phyloP scores from a whole-genome alignment of 1,140 invertebrate species.

The Microplitis mediator region DNA sequence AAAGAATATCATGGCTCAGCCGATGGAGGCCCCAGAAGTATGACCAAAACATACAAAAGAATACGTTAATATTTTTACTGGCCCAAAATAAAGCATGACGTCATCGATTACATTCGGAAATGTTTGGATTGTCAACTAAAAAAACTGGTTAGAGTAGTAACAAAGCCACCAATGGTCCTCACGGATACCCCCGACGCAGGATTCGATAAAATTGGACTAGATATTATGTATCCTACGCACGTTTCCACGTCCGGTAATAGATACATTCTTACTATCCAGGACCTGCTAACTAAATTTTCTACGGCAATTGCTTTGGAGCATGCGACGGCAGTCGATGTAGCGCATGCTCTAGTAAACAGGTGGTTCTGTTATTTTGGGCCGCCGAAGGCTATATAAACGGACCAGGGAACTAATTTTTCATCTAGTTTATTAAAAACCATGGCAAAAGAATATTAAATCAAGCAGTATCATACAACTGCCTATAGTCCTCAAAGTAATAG shows the following conservation, averaged over 20 bases:
- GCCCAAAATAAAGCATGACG: not conserved
- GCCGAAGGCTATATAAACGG: constrained; percentile 10
- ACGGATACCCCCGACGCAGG: not conserved
- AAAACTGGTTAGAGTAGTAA: not conserved
- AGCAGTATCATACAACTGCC: not conserved
- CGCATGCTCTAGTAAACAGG: constrained; percentile 6
- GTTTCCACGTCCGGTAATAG: not conserved
- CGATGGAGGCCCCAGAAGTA: too few relatives aligned
- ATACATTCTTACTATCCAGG: not conserved
- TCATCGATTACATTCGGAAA: not conserved
- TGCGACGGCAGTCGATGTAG: too few relatives aligned
- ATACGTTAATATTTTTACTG: not conserved
- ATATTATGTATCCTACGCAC: not conserved
- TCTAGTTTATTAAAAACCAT: not conserved
- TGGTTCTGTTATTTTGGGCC: constrained; percentile 16
- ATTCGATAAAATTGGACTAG: not conserved
- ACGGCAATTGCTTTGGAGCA: too few relatives aligned
- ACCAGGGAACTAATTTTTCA: constrained; percentile 4
- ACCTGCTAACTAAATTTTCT: too few relatives aligned
- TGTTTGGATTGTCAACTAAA: not conserved
- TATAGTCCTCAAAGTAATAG: not conserved
- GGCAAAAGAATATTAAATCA: not conserved
- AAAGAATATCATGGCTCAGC: too few relatives aligned
- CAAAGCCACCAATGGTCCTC: not conserved
- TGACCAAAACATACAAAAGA: too few relatives aligned